Base-by-base conservation (phyloP, 1,140 invertebrate genomes). In the Ptiloglossa arizonensis region DNA sequence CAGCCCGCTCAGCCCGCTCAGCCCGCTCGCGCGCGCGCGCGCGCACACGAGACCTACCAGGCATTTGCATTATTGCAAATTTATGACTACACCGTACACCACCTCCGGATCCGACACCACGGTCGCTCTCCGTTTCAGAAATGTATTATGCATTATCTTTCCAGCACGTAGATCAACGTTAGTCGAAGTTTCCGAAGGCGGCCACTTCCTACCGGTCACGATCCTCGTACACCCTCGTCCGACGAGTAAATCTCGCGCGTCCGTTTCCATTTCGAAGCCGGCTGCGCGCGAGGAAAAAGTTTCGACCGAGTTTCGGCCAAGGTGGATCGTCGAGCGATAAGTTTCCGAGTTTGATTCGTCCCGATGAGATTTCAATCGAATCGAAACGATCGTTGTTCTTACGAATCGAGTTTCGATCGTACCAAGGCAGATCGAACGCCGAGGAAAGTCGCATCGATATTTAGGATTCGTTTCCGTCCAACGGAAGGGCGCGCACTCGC, bases 131-230 rank as follows among this genome's bases (percentile, higher is more conserved):
- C 82, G 75, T 87, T 83, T 83, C 84, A 75, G 86, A 86, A 89
- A 90, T 90, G 89, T 90, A 90, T 90, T 89, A 90, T 90, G 89
- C 89, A 90, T 90, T 90, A 90, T 90, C 89, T 90, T 90, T 90
- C 89, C 89, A 89, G 88, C 88, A 90, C 88, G 87, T 90, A 90
- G 88, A 90, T 90, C 89, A 90, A 86, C 87, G 87, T 90, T 90
- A 90, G 86, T 87, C 87, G 81, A 90, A 90, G 85, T 89, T 90
- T 85, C 80, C 62, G 83, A 85, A 86, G 71, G 71, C 83, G 74
- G 59, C 62, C 83, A 70, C 71, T 84, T 54, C 67, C 38, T 50
- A 74, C 73, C 64, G 64, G 78, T 78, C 79, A 80, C 83, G 83
- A 85, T 79, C 66, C 70, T 44, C 27, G 52, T 63, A 46, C 60